These are phyloP conservation scores for Chloroceryle inda DNA, from an alignment of 2,797 vertebrate genomes.

Conservation along the genomic window DNA sequence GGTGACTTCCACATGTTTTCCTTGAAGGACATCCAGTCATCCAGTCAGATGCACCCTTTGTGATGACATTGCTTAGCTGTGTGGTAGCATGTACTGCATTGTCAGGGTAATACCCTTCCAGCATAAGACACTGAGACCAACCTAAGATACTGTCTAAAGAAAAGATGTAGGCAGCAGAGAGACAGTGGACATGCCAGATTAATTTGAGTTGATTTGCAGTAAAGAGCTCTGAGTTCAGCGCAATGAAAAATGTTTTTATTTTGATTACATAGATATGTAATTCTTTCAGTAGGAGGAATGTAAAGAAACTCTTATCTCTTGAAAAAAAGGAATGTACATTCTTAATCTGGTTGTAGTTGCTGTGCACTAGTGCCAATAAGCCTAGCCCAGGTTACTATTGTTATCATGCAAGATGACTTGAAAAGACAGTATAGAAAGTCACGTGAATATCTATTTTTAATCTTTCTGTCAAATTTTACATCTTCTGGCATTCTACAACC, in stretches of 20 bases:
- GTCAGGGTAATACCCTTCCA: background rate
- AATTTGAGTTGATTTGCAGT: background rate
- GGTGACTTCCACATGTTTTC: background rate
- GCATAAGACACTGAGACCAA: background rate
- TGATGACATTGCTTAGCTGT: background rate
- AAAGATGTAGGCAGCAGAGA: background rate
- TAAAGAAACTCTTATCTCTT: background rate
- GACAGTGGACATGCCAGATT: background rate
- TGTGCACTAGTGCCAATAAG: background rate
- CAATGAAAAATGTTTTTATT: background rate
- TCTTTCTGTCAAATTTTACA: background rate
- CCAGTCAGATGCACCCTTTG: background rate
- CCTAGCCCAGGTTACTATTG: background rate
- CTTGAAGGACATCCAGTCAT: background rate
- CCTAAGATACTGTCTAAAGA: background rate
- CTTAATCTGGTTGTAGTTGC: background rate
- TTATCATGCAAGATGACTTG: background rate
- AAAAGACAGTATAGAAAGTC: background rate
- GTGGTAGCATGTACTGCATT: rapidly evolving
- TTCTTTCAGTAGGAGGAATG: background rate
- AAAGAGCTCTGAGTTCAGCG: background rate
- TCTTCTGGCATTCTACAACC: background rate
- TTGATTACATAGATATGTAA: background rate
- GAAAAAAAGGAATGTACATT: background rate
- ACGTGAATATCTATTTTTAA: background rate